Base-by-base conservation (phyloP, 2,888 invertebrate genomes). In the Nysson spinosus region DNA sequence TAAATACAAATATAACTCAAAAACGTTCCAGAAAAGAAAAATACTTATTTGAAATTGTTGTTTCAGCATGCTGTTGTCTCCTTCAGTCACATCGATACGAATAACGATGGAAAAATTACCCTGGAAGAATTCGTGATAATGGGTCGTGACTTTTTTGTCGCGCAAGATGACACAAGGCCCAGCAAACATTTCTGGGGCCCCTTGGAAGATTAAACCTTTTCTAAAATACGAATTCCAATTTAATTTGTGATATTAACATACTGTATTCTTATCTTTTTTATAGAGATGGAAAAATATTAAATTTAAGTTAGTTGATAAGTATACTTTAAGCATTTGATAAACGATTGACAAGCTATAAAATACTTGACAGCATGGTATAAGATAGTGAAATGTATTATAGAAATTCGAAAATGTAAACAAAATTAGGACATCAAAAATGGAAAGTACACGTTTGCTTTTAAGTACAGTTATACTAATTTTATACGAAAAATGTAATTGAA, bases 161-260 rank as follows among this genome's bases (percentile, higher is more conserved):
- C 93, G 0, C 94, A 95, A 82, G 93, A 95, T 83, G 91, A 93
- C 75, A 90, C 88, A 2, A 90, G 90, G 72, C 92, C 95, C 62
- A 95, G 95, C 78, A 94, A 93, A 88, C 92, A 94, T 90, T 95
- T 95, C 82, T 96, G 95, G 95, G 95, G 95, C 22, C 95, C 95
- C 5, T 88, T 95, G 43, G 89, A 90, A 56, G 88, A 91, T 71
- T 90, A 91, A 81, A 35, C n/a, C 24, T 28, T n/a, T 51, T 39
- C 17, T 14, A 5, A 17, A 22, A 1, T 43, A 9, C 22, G 7
- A 16, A 1, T 5, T 47, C 51, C 11, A 47, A 3, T 30, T 22
- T 39, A 66, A 51, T 34, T 65, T 69, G 69, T 67, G 62, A 71
- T 66, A 63, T 30, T 52, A 61, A 32, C 32, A 42, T 44, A 54